A percentile compares a stretch with the other conserved stretches of the same genome.
phyloP scores from a whole-genome alignment of 2,113 vertebrate genomes.

The Progne subis region DNA sequence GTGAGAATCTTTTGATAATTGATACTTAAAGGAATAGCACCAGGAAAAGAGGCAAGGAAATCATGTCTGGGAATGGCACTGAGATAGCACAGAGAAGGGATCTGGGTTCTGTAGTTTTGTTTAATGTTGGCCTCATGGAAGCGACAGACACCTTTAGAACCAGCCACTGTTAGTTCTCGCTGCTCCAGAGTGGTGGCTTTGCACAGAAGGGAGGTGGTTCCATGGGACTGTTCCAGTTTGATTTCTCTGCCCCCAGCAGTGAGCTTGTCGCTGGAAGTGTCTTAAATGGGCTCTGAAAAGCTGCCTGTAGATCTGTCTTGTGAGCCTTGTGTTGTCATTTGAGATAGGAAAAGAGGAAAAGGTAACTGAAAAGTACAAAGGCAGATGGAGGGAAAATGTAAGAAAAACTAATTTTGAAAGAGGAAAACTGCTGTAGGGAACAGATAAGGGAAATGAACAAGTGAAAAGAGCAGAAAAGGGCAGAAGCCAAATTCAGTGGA shows the following conservation, averaged over 20 bases:
- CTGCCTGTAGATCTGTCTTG: not conserved
- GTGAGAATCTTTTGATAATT: not conserved
- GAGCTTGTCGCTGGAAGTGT: not conserved
- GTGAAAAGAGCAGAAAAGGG: not conserved
- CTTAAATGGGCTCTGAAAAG: not conserved
- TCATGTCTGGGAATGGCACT: not conserved
- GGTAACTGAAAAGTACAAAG: not conserved
- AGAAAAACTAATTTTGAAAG: not conserved
- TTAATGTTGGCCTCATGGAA: not conserved
- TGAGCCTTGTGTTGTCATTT: not conserved
- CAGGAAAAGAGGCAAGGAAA: not conserved
- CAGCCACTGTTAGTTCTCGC: not conserved
- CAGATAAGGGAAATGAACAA: constrained; percentile 34
- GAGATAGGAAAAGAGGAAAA: not conserved
- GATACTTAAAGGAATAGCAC: not conserved
- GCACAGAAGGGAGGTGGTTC: not conserved
- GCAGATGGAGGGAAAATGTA: not conserved
- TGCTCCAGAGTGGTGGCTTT: not conserved
- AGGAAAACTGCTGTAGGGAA: not conserved
- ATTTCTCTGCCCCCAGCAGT: not conserved
- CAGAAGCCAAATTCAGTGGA: not conserved
- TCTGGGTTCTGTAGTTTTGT: not conserved
- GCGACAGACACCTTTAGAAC: not conserved
- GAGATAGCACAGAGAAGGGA: not conserved
- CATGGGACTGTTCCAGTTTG: not conserved